Evolutionary conservation across 30 jellyfish, hydroid and myxozoan genomes (phyloP).

Genomic region (Aurelia aurita): DNA sequence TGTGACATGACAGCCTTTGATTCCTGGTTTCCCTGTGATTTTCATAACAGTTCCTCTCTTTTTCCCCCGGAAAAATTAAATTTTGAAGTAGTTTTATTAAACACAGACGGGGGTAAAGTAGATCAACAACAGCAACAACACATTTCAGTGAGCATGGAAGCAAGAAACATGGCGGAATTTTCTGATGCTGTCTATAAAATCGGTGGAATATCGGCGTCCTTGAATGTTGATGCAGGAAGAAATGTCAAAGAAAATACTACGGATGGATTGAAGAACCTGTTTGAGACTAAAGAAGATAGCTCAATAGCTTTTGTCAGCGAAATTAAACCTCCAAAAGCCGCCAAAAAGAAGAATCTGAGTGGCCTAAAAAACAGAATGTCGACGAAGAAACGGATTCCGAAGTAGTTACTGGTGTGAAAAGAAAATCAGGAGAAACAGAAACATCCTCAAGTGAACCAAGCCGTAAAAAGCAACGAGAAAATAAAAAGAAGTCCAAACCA

Average conservation of each 20-base stretch:
- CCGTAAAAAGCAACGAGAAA: slow-evolving; percentile 48
- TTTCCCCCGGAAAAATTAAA: too few species aligned
- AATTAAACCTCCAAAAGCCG: neutral
- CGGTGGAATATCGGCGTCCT: slow-evolving; percentile 58
- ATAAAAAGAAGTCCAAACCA: slow-evolving; percentile 29
- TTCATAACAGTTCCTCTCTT: too few species aligned
- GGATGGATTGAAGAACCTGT: slow-evolving; percentile 5
- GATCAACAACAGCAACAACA: slow-evolving; percentile 19
- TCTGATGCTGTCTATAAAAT: slow-evolving; percentile 24
- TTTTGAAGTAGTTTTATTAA: neutral
- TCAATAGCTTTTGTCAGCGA: neutral
- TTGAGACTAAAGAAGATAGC: neutral
- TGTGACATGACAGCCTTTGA: neutral
- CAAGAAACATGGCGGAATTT: slow-evolving; percentile 32
- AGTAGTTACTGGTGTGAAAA: neutral
- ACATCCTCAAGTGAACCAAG: slow-evolving; percentile 17
- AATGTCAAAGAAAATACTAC: neutral
- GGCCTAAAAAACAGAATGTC: neutral
- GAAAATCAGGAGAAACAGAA: neutral
- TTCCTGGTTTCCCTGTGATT: too few species aligned
- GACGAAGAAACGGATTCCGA: neutral
- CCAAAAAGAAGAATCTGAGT: neutral
- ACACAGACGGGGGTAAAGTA: neutral
- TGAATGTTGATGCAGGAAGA: slow-evolving; percentile 1
- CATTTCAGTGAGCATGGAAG: neutral